These are phyloP conservation scores for Chelonus formosanus DNA, from an alignment of 2,888 invertebrate species.

Conservation along the genomic window DNA sequence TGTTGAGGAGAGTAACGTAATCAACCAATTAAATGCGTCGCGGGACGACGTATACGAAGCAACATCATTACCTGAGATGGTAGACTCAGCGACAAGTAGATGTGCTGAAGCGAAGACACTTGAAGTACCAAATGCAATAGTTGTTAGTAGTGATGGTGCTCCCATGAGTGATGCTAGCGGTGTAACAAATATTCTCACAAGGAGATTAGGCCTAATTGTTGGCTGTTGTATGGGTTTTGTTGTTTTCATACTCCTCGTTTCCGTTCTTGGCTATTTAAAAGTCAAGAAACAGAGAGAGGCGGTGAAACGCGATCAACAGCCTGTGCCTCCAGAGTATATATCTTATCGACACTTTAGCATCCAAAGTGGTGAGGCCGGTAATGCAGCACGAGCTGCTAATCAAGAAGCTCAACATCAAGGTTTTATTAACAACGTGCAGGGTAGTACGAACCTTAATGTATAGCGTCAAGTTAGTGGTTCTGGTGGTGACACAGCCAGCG, in stretches of 20 bases:
- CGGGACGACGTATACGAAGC: constrained; percentile 67
- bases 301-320: constrained; percentile 76
- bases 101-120: constrained; percentile 81
- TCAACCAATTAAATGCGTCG: constrained; percentile 52
- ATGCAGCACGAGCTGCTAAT: constrained; percentile 46
- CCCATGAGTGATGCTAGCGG: constrained; percentile 67
- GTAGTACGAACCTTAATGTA: constrained; percentile 44
- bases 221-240: constrained; percentile 88
- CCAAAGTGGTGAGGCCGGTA: constrained; percentile 71
- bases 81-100: constrained; percentile 78
- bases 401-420: constrained; percentile 55
- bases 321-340: constrained; percentile 81
- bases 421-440: constrained; percentile 51
- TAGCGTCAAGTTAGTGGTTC: constrained; percentile 31
- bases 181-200: constrained; percentile 79
- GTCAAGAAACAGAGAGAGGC: constrained; percentile 83
- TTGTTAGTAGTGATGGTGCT: constrained; percentile 63
- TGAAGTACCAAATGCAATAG: constrained; percentile 71
- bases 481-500: constrained; percentile 21
- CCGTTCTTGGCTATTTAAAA: constrained; percentile 85
- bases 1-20: constrained; percentile 55
- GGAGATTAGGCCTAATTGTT: constrained; percentile 84
- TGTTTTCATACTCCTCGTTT: constrained; percentile 84
- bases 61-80: constrained; percentile 68
- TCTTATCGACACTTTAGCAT: constrained; percentile 80